These are phyloP conservation scores for Tetramorium alpestre DNA, from an alignment of 1,140 invertebrate genomes.

Conservation along the genomic window DNA sequence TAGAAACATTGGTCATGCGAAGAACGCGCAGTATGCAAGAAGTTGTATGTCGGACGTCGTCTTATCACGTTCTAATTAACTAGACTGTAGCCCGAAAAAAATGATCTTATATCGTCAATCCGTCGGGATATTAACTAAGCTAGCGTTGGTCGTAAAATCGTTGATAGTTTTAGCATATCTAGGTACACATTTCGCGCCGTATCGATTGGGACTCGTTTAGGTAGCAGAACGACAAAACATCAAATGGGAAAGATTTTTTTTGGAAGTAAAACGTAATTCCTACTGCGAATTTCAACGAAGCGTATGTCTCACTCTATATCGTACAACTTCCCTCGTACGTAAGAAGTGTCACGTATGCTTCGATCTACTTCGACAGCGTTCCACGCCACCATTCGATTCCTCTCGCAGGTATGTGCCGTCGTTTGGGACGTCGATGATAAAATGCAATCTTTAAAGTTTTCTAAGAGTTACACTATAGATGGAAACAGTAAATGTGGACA, in stretches of 20 bases:
- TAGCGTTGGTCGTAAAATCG: constrained; percentile 78
- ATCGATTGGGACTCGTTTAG: constrained; percentile 65
- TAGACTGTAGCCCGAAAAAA: constrained; percentile 32
- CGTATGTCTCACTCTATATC: constrained; percentile 67
- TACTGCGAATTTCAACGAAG: constrained; percentile 75
- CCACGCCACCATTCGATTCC: background rate
- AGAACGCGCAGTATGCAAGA: constrained; percentile 41
- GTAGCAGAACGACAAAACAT: constrained; percentile 80
- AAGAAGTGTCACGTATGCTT: constrained; percentile 44
- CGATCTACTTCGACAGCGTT: constrained; percentile 55
- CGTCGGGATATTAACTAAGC: constrained; percentile 66
- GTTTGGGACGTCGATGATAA: background rate
- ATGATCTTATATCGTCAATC: constrained; percentile 50
- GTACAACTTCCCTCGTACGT: constrained; percentile 30
- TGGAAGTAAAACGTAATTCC: constrained; percentile 67
- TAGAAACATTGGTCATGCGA: constrained; percentile 9
- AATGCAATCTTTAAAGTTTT: background rate
- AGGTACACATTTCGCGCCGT: constrained; percentile 58
- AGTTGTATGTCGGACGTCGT: constrained; percentile 33
- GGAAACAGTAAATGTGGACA: background rate
- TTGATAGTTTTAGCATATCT: constrained; percentile 73
- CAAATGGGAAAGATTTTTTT: constrained; percentile 65
- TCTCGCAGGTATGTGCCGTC: background rate
- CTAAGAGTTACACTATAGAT: background rate
- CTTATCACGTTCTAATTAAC: constrained; percentile 42